Evolutionary conservation across 1,140 invertebrate genomes (phyloP).

Genomic region (Lepidurus apus): DNA sequence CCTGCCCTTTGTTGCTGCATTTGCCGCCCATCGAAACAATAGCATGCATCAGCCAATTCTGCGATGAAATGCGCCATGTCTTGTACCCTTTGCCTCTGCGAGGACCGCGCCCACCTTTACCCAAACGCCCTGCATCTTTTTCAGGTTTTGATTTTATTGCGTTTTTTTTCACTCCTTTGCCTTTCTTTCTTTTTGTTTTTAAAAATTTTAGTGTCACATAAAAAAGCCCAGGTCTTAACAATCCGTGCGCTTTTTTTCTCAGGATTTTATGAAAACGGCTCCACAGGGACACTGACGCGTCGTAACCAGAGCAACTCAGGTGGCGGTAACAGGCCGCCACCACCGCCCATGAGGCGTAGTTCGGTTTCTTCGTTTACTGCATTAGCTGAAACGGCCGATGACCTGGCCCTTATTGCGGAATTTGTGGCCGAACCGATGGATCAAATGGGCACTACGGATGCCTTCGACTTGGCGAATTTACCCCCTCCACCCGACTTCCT

Average conservation of each 20-base stretch:
- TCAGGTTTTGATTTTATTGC: constrained; percentile 31
- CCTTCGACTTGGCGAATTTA: constrained; percentile 55
- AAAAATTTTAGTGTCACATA: background rate
- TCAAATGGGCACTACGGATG: constrained; percentile 39
- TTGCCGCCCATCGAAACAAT: background rate
- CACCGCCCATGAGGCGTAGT: constrained; percentile 27
- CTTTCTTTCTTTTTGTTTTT: too few species aligned
- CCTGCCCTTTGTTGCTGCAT: constrained; percentile 3
- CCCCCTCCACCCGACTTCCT: constrained; percentile 79
- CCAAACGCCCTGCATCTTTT: constrained; percentile 24
- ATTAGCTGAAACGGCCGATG: constrained; percentile 36
- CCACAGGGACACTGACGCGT: constrained; percentile 14
- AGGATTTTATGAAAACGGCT: background rate
- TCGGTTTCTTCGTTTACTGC: constrained; percentile 37
- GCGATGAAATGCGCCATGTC: constrained; percentile 21
- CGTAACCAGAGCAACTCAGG: background rate
- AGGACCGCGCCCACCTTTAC: constrained; percentile 1
- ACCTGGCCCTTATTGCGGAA: constrained; percentile 37
- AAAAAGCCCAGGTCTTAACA: background rate
- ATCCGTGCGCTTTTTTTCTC: background rate
- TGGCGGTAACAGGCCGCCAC: constrained; percentile 14
- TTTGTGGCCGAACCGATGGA: constrained; percentile 33
- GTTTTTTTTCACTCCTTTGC: background rate
- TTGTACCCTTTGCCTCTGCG: constrained; percentile 17
- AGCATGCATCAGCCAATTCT: constrained; percentile 11